Evolutionary conservation across 2,888 invertebrate genomes (phyloP).

Genomic region (Caradrina kadenii): DNA sequence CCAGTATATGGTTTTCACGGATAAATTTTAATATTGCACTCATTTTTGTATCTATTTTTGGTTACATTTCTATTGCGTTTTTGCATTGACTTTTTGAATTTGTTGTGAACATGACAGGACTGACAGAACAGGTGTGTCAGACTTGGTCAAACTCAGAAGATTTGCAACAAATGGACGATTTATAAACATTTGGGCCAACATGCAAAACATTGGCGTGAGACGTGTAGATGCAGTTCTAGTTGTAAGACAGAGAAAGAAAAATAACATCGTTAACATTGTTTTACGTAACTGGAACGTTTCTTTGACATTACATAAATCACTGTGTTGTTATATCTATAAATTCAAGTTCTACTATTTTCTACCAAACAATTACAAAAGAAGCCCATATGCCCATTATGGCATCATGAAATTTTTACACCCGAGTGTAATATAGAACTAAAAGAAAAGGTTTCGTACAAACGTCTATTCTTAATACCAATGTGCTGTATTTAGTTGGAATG

Average conservation of each 20-base stretch:
- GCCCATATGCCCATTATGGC: not conserved
- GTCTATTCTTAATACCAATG: not conserved
- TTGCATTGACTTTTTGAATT: slow-evolving; percentile 67
- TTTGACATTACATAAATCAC: slow-evolving; percentile 49
- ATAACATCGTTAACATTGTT: slow-evolving; percentile 22
- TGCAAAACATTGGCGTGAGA: slow-evolving; percentile 30
- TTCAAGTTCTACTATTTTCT: slow-evolving; percentile 11
- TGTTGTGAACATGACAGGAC: slow-evolving; percentile 70
- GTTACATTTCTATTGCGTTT: slow-evolving; percentile 82
- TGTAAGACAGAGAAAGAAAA: slow-evolving; percentile 29
- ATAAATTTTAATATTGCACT: slow-evolving; percentile 93
- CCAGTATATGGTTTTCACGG: slow-evolving; percentile 92
- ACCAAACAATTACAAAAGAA: slow-evolving; percentile 20
- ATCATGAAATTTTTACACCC: not conserved
- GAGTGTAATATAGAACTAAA: too few relatives aligned
- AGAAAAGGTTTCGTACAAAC: not conserved
- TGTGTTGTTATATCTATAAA: slow-evolving; percentile 26
- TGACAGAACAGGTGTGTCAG: not conserved
- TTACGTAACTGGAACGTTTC: slow-evolving; percentile 27
- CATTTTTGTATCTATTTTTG: slow-evolving; percentile 84
- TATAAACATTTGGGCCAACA: slow-evolving; percentile 31
- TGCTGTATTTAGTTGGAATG: not conserved
- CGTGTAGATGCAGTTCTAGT: not conserved
- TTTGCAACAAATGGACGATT: slow-evolving; percentile 16
- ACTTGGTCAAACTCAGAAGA: not conserved